phyloP scores from a whole-genome alignment of 2,888 invertebrate genomes.

The Plebejus melissa region DNA sequence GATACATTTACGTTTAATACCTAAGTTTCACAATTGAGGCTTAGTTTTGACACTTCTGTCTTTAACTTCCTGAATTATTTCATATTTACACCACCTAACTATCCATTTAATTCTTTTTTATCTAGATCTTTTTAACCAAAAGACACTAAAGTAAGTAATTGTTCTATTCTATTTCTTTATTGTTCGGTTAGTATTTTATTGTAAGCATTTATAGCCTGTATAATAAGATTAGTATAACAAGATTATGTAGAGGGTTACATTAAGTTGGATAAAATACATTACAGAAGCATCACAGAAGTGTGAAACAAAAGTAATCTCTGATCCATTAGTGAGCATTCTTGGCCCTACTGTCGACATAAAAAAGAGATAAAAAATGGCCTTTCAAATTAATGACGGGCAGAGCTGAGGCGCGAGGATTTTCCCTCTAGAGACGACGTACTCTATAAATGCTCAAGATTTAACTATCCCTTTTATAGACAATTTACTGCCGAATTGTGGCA shows the following conservation, averaged over 20 bases:
- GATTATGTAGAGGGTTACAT: not conserved
- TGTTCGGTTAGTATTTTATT: not conserved
- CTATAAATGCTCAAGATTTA: conserved; percentile 22
- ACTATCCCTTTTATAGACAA: conserved; percentile 16
- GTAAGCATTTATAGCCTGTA: not conserved
- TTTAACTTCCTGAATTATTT: too few relatives aligned
- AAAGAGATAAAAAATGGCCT: conserved; percentile 37
- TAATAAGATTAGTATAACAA: not conserved
- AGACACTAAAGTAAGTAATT: too few relatives aligned
- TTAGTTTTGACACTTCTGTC: too few relatives aligned
- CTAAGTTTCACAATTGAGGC: too few relatives aligned
- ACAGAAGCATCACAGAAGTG: conserved; percentile 25
- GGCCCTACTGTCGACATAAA: conserved; percentile 27
- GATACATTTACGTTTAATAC: not conserved
- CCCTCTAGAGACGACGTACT: conserved; percentile 36
- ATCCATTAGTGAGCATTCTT: conserved; percentile 27
- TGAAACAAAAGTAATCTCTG: conserved; percentile 27
- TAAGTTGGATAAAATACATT: not conserved
- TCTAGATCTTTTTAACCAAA: too few relatives aligned
- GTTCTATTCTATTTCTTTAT: too few relatives aligned
- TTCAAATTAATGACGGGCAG: conserved; percentile 51
- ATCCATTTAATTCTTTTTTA: too few relatives aligned
- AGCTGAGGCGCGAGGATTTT: conserved; percentile 38
- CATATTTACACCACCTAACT: too few relatives aligned
- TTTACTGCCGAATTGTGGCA: not conserved